Conservation (phyloP, 2,113 vertebrate species). For the Corydoras maculifer region DNA sequence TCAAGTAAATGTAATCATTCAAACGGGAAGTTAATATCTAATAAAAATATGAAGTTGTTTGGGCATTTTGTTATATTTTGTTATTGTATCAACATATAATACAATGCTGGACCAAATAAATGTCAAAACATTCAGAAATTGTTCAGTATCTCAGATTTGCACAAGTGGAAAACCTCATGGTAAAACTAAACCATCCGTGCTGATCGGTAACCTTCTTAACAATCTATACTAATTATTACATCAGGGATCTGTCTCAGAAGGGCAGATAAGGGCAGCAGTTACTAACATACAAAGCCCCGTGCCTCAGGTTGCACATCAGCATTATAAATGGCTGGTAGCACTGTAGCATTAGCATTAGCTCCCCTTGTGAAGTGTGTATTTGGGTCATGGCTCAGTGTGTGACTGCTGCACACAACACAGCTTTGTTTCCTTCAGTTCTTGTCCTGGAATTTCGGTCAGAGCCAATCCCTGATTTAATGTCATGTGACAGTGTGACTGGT, state of each 20-base stretch:
- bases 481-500: slow-evolving; percentile 13
- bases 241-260: slow-evolving; percentile 1
- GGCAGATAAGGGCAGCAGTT: slow-evolving; percentile 1
- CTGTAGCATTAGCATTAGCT: slow-evolving; percentile 4
- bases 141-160: too few relatives aligned
- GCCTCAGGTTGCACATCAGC: background rate
- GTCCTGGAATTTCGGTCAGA: slow-evolving; percentile 10
- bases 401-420: slow-evolving; percentile 40
- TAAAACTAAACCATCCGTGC: background rate
- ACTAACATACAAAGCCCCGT: slow-evolving; percentile 2
- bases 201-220: background rate
- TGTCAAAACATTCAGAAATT: too few relatives aligned
- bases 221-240: background rate
- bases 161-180: too few relatives aligned
- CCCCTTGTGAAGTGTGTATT: slow-evolving; percentile 27
- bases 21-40: background rate
- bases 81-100: too few relatives aligned
- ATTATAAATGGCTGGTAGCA: slow-evolving; percentile 4
- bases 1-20: background rate
- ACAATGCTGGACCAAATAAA: too few relatives aligned
- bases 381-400: slow-evolving; percentile 34
- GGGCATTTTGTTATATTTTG: too few relatives aligned
- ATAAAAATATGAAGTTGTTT: too few relatives aligned
- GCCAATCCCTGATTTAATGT: background rate
- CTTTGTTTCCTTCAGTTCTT: slow-evolving; percentile 37